Percentiles rank a stretch among this genome's conserved stretches.
These are phyloP conservation scores for Syngnathus rostellatus DNA, from an alignment of 2,797 vertebrate genomes.

Conservation along the genomic window DNA sequence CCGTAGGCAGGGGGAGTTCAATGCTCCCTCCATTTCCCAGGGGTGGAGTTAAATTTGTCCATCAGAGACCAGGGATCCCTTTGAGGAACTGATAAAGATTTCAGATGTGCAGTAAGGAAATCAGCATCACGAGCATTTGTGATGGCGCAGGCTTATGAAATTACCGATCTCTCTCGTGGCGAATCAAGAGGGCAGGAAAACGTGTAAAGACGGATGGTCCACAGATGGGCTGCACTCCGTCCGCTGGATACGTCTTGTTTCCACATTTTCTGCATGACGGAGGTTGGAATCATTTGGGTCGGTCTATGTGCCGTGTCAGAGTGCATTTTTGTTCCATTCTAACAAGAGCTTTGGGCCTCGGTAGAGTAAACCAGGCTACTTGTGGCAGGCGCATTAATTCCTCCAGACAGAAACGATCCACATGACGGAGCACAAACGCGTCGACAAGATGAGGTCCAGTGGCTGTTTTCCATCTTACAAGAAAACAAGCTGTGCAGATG, in stretches of 20 bases:
- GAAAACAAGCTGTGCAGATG: constrained; percentile 52
- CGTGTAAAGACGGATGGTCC: constrained; percentile 38
- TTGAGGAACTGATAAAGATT: constrained; percentile 62
- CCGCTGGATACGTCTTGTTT: constrained; percentile 29
- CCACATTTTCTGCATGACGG: constrained; percentile 44
- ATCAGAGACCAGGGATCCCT: constrained; percentile 28
- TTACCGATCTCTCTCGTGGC: constrained; percentile 18
- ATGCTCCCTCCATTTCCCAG: constrained; percentile 48
- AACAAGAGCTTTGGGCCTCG: constrained; percentile 36
- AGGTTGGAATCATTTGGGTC: constrained; percentile 49
- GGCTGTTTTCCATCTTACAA: constrained; percentile 57
- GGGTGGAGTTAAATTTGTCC: constrained; percentile 41
- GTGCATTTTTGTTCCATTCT: constrained; percentile 54
- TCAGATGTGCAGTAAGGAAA: constrained; percentile 62
- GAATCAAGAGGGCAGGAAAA: constrained; percentile 17
- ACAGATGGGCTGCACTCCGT: constrained; percentile 35
- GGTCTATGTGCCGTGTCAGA: constrained; percentile 49
- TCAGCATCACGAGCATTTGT: constrained; percentile 38
- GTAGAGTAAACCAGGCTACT: constrained; percentile 38
- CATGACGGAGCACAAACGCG: constrained; percentile 38
- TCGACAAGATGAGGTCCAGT: constrained; percentile 44
- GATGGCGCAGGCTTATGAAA: constrained; percentile 34
- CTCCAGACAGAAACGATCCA: constrained; percentile 28
- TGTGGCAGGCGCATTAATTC: constrained; percentile 60
- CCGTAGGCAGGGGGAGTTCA: constrained; percentile 46